Evolutionary conservation across 2,797 vertebrate genomes (phyloP).

Genomic region (Chelmon rostratus): DNA sequence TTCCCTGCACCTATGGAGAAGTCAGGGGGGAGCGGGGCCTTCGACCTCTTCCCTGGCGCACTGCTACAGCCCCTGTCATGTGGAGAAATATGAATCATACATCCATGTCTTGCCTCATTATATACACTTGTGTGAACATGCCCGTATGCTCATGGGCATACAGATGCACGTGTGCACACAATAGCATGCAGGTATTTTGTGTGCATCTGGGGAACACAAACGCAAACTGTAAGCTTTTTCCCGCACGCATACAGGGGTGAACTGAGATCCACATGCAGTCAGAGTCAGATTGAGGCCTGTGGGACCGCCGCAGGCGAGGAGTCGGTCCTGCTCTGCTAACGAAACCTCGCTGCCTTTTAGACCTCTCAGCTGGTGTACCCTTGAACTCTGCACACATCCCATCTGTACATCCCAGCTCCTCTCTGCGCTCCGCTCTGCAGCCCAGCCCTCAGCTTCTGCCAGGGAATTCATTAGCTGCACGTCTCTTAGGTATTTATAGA

Average conservation of each 20-base stretch:
- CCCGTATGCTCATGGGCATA: slow-evolving; percentile 20
- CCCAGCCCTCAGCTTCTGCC: slow-evolving; percentile 54
- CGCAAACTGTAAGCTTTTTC: background rate
- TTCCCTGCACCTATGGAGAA: slow-evolving; percentile 38
- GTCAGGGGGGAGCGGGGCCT: slow-evolving; percentile 21
- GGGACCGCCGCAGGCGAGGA: slow-evolving; percentile 50
- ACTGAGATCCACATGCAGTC: background rate
- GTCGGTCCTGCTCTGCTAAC: slow-evolving; percentile 38
- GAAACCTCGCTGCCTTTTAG: slow-evolving; percentile 41
- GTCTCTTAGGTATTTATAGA: slow-evolving; percentile 71
- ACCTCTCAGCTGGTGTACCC: slow-evolving; percentile 69
- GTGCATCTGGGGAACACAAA: slow-evolving; percentile 10
- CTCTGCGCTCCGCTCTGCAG: slow-evolving; percentile 49
- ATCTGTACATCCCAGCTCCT: slow-evolving; percentile 62
- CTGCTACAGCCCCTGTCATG: slow-evolving; percentile 49
- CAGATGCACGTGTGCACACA: slow-evolving; percentile 35
- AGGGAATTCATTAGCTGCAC: slow-evolving; percentile 62
- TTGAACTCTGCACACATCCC: slow-evolving; percentile 71
- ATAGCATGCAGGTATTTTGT: slow-evolving; percentile 38
- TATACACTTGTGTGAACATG: slow-evolving; percentile 50
- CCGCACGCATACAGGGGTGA: background rate
- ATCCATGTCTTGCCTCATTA: slow-evolving; percentile 55
- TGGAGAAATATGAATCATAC: slow-evolving; percentile 68
- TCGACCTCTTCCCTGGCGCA: slow-evolving; percentile 43
- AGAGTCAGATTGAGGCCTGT: slow-evolving; percentile 49